Evolutionary conservation across 2,888 invertebrate species (phyloP), one percentile per base, ranked within the genome.

Genomic region (Lottia scabra): DNA sequence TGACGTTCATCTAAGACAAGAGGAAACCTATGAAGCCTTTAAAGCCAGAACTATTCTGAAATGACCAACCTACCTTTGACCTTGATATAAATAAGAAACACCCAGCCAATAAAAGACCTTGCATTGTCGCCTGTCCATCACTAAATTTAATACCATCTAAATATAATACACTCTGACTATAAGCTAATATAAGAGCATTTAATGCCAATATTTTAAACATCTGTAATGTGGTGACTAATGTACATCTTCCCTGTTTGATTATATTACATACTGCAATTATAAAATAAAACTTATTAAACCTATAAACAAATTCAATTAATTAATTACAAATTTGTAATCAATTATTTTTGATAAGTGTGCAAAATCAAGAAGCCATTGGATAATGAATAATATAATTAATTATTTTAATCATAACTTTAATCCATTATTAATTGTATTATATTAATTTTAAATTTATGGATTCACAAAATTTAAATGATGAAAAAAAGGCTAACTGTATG

Each of bases 121-220:
- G 99, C 78, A 99, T 91, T 1, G 99, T 99, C 0, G 99, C 99
- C 90, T 99, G 99, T 27, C 95, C 94, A 89, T 99, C 99, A 85
- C 97, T 96, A 88, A 99, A 96, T 91, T 98, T 99, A 81, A 99
- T 96, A 16, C 99, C 99, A 89, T 99, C 98, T 79, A 99, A 92
- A 89, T 99, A 99, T 27, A 99, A 92, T 38, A 99, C 99, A 3
- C 98, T 98, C 91, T 99, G 98, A 85, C 98, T 97, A 92, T 99
- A 99, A 0, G 99, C 99, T 79, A 98, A 92, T 79, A 99, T 96
- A 3, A 99, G 92, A 0, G 99, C 99, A 90, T 99, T 99, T 70
- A 99, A 91, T 0, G 99, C 99, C 72, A 99, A 91, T 83, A 99
- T 99, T 92, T 99, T 99, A 91, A 99, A 99, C 99, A 99, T 99